Base-by-base conservation (phyloP, 2,888 invertebrate genomes). In the Ellobium chinense region DNA sequence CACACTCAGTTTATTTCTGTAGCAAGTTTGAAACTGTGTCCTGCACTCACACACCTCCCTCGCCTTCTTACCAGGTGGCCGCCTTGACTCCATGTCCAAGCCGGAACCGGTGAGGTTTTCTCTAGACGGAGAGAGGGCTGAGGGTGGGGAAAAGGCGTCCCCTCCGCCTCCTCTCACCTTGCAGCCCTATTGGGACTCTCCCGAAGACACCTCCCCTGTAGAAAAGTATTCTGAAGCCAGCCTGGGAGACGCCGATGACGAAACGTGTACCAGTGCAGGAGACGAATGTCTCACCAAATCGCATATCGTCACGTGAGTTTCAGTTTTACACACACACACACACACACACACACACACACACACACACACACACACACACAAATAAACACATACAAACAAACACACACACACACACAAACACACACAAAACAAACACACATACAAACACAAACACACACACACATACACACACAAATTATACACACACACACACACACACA, bases 301-400 rank as follows among this genome's bases (percentile, higher is more conserved):
- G 36, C 90, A 90, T 79, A 90, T 90, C 21, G 70, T 85, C 68
- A 89, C 88, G 90, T 90, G 77, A 78, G 84, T 69, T 4, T n/a
- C n/a, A n/a, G n/a, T n/a, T n/a, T n/a, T n/a, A n/a, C n/a, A n/a
- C n/a, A n/a, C n/a, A n/a, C n/a, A n/a, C n/a, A n/a, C n/a, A n/a
- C n/a, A n/a, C n/a, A n/a, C n/a, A n/a, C n/a, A n/a, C n/a, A n/a
- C n/a, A n/a, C n/a, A n/a, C n/a, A n/a, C n/a, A n/a, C n/a, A n/a
- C n/a, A n/a, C n/a, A n/a, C n/a, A n/a, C n/a, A n/a, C n/a, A n/a
- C n/a, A n/a, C n/a, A n/a, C n/a, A n/a, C n/a, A n/a, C n/a, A n/a
- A n/a, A n/a, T n/a, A n/a, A n/a, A n/a, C n/a, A n/a, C n/a, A n/a
- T n/a, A n/a, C n/a, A n/a, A n/a, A n/a, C n/a, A n/a, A n/a, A n/a